Base-by-base conservation (phyloP, 2,888 invertebrate species). In the Chrysina gloriosa region DNA sequence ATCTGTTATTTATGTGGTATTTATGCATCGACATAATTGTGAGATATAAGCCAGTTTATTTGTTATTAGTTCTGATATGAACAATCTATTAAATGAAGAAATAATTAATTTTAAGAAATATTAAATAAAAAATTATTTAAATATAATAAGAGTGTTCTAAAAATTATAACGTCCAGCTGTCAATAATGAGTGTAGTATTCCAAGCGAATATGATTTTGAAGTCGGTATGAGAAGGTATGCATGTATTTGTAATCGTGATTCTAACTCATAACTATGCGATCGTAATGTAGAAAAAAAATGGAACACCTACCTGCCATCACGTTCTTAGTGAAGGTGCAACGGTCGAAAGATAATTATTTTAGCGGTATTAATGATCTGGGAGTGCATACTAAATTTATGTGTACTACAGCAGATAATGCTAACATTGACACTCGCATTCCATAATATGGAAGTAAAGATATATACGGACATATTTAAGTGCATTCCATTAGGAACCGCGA, bases 361-460 rank as follows among this genome's bases (percentile, higher is more conserved):
- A 52, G 34, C 52, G 52, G 52, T 52, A 52, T 52, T 52, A 31
- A 52, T 52, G 31, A 31, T 29, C 31, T 31, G 19, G 45, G 25
- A 52, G 16, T 52, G 52, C 29, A 52, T 52, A 52, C 31, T 14
- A 34, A 52, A 52, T 29, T 19, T 16, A 7, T 31, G 4, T 5
- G 9, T 48, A 48, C 21, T 21, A 9, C 9, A 14, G 9, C 7
- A 29, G 16, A 29, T 2, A 29, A 45, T 16, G 7, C 4, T 7
- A 29, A 29, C 4, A 29, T 29, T 29, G 31, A 11, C 11, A n/a
- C n/a, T n/a, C n/a, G n/a, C n/a, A n/a, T n/a, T n/a, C n/a, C n/a
- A n/a, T n/a, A n/a, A n/a, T n/a, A n/a, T n/a, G n/a, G n/a, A n/a
- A n/a, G n/a, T n/a, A n/a, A n/a, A n/a, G n/a, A n/a, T n/a, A n/a